These are phyloP conservation scores for Timema cristinae DNA, from an alignment of 2,888 invertebrate species.

Conservation along the genomic window DNA sequence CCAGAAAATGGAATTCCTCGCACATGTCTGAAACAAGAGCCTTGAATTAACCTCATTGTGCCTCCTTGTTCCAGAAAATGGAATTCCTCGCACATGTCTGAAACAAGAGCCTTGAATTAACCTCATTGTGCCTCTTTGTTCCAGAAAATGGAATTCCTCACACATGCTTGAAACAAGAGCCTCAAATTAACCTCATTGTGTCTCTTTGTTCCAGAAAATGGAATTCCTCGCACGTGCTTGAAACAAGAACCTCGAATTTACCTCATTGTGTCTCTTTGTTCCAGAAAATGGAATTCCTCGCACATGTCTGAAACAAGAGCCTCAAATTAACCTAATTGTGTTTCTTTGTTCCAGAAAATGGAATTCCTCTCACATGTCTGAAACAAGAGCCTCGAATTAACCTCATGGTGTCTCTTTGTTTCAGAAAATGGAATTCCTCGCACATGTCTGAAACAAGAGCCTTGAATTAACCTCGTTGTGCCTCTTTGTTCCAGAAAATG, in stretches of 20 bases:
- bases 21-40: too few relatives aligned
- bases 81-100: too few relatives aligned
- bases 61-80: conserved; percentile 51
- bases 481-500: conserved; percentile 51
- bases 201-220: conserved; percentile 51
- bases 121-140: conserved; percentile 33
- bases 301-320: too few relatives aligned
- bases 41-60: conserved; percentile 24
- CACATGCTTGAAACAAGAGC: too few relatives aligned
- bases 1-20: conserved; percentile 54
- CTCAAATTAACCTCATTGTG: conserved; percentile 24
- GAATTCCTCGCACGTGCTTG: too few relatives aligned
- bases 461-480: conserved; percentile 24
- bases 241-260: not conserved
- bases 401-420: conserved; percentile 33
- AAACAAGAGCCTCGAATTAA: not conserved
- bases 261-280: conserved; percentile 33
- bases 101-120: not conserved
- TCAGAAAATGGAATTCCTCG: conserved; percentile 54
- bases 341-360: conserved; percentile 51
- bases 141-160: conserved; percentile 54
- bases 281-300: conserved; percentile 54
- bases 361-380: too few relatives aligned
- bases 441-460: too few relatives aligned
- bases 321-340: conserved; percentile 24